phyloP scores from a whole-genome alignment of 2,797 vertebrate species.

The Ctenochaetus hawaiiensis region DNA sequence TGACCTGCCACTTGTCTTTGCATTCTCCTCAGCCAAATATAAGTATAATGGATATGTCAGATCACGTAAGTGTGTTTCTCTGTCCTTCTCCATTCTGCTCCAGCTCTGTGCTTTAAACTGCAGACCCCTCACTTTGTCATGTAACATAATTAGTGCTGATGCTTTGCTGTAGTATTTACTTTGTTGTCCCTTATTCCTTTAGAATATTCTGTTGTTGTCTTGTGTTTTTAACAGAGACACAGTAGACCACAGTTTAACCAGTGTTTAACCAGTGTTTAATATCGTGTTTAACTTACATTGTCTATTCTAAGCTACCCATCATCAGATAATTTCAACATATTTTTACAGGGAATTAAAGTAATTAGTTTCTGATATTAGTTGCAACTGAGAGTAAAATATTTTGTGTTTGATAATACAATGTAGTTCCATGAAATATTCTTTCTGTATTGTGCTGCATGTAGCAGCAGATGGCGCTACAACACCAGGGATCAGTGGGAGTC shows the following conservation, averaged over 20 bases:
- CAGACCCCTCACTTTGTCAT: conserved; percentile 68
- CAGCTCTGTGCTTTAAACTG: conserved; percentile 74
- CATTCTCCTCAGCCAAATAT: conserved; percentile 90
- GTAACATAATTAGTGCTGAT: conserved; percentile 60
- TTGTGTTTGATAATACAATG: conserved; percentile 74
- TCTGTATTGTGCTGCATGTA: conserved; percentile 86
- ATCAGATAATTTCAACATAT: conserved; percentile 38
- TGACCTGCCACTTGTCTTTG: conserved; percentile 89
- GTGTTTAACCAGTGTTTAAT: conserved; percentile 25
- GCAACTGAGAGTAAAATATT: conserved; percentile 30
- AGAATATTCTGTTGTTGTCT: conserved; percentile 69
- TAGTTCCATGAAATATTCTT: conserved; percentile 80
- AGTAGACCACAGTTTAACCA: conserved; percentile 34
- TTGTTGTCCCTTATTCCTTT: conserved; percentile 61
- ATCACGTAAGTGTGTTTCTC: conserved; percentile 89
- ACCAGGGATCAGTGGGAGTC: conserved; percentile 86
- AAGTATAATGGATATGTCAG: conserved; percentile 91
- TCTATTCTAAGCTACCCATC: conserved; percentile 37
- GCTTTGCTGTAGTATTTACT: conserved; percentile 70
- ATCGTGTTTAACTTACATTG: conserved; percentile 41
- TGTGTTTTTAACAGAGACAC: conserved; percentile 53
- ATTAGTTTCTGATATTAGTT: conserved; percentile 43
- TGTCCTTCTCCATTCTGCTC: conserved; percentile 77
- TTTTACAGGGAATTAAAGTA: conserved; percentile 36
- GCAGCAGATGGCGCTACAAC: conserved; percentile 91